Evolutionary conservation across 2,113 vertebrate genomes (phyloP).

Genomic region (Sander lucioperca): DNA sequence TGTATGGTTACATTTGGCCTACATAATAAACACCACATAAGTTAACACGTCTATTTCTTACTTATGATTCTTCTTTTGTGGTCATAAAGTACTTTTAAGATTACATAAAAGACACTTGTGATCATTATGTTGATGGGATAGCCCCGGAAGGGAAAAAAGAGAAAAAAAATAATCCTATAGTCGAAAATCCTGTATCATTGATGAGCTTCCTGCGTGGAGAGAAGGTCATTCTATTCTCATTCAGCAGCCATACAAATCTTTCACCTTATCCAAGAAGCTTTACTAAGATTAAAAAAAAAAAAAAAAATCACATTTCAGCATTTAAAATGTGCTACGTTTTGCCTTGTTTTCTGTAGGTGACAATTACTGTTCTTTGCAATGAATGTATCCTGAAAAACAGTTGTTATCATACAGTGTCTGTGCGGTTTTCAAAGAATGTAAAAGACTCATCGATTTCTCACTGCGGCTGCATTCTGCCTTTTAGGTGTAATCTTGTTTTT

Average conservation of each 20-base stretch:
- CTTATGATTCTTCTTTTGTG: neutral
- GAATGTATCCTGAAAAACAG: neutral
- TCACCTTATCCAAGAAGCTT: slow-evolving; percentile 34
- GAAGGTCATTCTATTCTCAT: slow-evolving; percentile 48
- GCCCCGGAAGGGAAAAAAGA: neutral
- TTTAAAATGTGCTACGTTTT: neutral
- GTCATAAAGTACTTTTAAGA: neutral
- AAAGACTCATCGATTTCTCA: neutral
- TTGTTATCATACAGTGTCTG: neutral
- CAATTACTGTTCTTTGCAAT: neutral
- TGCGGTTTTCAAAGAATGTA: neutral
- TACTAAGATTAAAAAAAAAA: slow-evolving; percentile 33
- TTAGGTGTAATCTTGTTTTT: slow-evolving; percentile 9
- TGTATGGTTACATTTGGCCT: neutral
- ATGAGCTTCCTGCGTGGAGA: slow-evolving; percentile 25
- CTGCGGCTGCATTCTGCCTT: neutral
- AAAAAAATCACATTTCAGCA: slow-evolving; percentile 11
- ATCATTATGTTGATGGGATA: neutral
- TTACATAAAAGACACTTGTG: neutral
- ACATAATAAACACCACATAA: neutral
- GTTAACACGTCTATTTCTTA: neutral
- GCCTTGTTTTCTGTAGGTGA: neutral
- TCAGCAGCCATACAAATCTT: slow-evolving; percentile 31
- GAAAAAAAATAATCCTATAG: slow-evolving; percentile 26
- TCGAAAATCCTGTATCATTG: slow-evolving; percentile 41